A percentile compares a stretch with the other conserved stretches of the same genome.
These are phyloP conservation scores for Odontamblyopus rebecca DNA, from an alignment of 2,797 vertebrate genomes.

Conservation along the genomic window DNA sequence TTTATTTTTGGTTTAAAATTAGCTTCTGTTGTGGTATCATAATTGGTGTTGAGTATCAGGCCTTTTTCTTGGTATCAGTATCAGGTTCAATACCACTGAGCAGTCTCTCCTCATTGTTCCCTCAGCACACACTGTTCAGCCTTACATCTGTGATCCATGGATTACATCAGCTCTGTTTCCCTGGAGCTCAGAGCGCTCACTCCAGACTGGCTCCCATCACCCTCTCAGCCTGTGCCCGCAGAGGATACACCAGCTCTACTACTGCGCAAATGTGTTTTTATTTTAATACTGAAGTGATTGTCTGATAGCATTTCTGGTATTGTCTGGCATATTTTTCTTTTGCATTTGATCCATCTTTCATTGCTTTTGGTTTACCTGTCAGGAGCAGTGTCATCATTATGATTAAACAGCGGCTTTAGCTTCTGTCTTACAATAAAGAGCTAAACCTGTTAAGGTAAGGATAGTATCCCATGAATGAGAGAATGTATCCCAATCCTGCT, in stretches of 20 bases:
- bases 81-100: not conserved
- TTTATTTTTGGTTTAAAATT: not conserved
- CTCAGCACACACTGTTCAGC: conserved; percentile 13
- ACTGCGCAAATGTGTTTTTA: not conserved
- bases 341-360: no score
- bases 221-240: conserved; percentile 8
- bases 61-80: no score
- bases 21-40: not conserved
- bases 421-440: no score
- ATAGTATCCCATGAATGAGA: no score
- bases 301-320: not conserved
- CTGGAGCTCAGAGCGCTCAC: conserved; percentile 42
- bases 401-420: not conserved
- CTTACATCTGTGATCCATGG: conserved; percentile 49
- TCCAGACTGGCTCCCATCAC: conserved; percentile 41
- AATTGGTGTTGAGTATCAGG: not conserved
- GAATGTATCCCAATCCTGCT: not conserved
- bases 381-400: not conserved
- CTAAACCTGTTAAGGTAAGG: no score
- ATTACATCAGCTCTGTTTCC: conserved; percentile 55
- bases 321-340: not conserved
- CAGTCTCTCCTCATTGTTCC: conserved; percentile 14
- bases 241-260: not conserved
- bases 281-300: not conserved
- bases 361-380: no score